Percentiles rank a stretch among this genome's conserved stretches.
Conservation (phyloP, 1,140 invertebrate genomes). For the Eurytemora carolleeae region DNA sequence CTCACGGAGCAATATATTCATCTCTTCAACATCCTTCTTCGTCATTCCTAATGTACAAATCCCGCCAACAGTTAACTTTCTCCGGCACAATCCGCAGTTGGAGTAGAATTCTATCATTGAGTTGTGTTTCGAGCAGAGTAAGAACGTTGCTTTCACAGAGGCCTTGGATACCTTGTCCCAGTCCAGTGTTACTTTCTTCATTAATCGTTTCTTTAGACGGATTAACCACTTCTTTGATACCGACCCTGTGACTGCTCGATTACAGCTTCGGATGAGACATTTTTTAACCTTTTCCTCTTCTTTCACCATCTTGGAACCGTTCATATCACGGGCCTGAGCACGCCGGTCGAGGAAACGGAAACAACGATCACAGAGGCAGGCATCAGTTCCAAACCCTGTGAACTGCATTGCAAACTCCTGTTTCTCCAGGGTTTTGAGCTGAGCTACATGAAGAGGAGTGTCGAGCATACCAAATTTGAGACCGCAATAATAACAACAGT, state of each 20-base stretch:
- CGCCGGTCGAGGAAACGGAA: conserved; percentile 58
- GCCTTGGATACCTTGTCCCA: conserved; percentile 32
- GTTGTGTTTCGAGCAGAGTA: conserved; percentile 31
- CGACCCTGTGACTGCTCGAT: conserved; percentile 19
- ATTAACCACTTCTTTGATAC: conserved; percentile 53
- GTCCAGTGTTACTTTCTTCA: conserved; percentile 37
- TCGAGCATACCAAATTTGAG: conserved; percentile 62
- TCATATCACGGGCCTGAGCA: conserved; percentile 33
- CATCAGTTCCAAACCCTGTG: conserved; percentile 40
- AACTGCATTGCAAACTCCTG: conserved; percentile 30
- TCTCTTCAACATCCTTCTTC: conserved; percentile 37
- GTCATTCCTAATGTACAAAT: conserved; percentile 21
- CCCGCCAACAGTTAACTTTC: conserved; percentile 41
- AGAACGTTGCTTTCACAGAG: conserved; percentile 34
- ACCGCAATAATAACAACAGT: conserved; percentile 61
- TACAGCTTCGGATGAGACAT: conserved; percentile 11
- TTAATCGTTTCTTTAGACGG: conserved; percentile 44
- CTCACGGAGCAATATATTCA: conserved; percentile 40
- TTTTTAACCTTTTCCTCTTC: conserved; percentile 1
- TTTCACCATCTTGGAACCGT: conserved; percentile 34
- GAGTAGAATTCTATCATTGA: conserved; percentile 41
- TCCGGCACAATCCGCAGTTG: conserved; percentile 49
- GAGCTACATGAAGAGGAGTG: conserved; percentile 60
- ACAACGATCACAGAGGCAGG: conserved; percentile 61
- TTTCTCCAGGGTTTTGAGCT: conserved; percentile 52